Percentiles rank a stretch among this genome's conserved stretches.
These are phyloP conservation scores for Falco punctatus DNA, from an alignment of 2,113 vertebrate genomes.

Conservation along the genomic window DNA sequence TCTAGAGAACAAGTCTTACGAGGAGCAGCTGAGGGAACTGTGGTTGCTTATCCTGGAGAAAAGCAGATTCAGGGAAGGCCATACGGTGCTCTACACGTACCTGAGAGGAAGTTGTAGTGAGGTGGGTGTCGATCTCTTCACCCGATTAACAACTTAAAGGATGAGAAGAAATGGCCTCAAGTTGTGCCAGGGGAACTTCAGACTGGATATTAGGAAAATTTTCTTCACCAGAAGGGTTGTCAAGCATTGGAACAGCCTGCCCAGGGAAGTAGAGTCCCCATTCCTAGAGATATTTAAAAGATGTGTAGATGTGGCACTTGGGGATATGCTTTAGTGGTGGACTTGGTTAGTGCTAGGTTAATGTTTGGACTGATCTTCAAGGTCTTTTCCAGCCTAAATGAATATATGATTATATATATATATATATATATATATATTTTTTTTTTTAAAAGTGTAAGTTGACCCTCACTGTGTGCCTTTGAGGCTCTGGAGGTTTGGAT, in stretches of 20 bases:
- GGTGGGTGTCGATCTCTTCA: not conserved
- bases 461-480: accelerated
- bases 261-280: not conserved
- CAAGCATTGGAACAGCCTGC: not conserved
- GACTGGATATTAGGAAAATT: not conserved
- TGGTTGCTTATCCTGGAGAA: not conserved
- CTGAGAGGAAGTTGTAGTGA: not conserved
- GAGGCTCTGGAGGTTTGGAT: not conserved
- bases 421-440: too few species aligned
- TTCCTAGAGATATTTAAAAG: not conserved
- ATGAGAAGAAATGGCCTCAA: not conserved
- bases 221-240: not conserved
- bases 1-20: not conserved
- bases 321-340: not conserved
- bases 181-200: not conserved
- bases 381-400: not conserved
- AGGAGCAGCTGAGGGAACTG: not conserved
- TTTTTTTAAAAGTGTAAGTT: not conserved
- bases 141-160: not conserved
- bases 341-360: not conserved
- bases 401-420: not conserved
- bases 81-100: accelerated
- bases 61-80: not conserved
- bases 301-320: not conserved
- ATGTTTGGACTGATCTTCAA: not conserved